Evolutionary conservation across 2,113 vertebrate genomes (phyloP).

Genomic region (Crocuta crocuta): DNA sequence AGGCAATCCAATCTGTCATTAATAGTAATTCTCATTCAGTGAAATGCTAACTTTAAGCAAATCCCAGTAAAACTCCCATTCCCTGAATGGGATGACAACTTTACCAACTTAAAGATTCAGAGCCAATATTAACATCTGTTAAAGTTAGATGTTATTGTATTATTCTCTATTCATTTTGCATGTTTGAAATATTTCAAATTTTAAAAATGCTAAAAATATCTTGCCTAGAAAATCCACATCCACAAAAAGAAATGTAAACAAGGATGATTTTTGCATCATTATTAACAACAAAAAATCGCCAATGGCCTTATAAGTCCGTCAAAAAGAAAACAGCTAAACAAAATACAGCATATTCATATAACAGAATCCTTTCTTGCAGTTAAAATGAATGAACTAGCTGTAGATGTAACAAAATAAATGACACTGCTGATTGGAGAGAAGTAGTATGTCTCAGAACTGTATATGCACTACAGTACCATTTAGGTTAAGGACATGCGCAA

Average conservation of each 20-base stretch:
- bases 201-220: constrained; percentile 22
- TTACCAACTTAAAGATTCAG: constrained; percentile 29
- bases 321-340: neutral
- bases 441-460: neutral
- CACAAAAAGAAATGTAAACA: constrained; percentile 32
- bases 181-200: constrained; percentile 42
- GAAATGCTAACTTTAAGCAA: constrained; percentile 23
- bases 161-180: neutral
- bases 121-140: neutral
- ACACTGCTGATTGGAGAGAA: too few species aligned
- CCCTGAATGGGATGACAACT: neutral
- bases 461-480: neutral
- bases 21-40: constrained; percentile 42
- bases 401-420: neutral
- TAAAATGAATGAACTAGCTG: neutral
- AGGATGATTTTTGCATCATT: neutral
- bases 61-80: neutral
- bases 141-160: neutral
- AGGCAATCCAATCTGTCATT: constrained; percentile 40
- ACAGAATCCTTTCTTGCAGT: neutral
- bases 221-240: constrained; percentile 14
- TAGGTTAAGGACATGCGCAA: neutral
- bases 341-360: neutral
- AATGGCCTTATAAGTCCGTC: neutral
- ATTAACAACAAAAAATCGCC: constrained; percentile 20